phyloP scores from a whole-genome alignment of 1,140 invertebrate genomes.

The Ceratosolen solmsi region DNA sequence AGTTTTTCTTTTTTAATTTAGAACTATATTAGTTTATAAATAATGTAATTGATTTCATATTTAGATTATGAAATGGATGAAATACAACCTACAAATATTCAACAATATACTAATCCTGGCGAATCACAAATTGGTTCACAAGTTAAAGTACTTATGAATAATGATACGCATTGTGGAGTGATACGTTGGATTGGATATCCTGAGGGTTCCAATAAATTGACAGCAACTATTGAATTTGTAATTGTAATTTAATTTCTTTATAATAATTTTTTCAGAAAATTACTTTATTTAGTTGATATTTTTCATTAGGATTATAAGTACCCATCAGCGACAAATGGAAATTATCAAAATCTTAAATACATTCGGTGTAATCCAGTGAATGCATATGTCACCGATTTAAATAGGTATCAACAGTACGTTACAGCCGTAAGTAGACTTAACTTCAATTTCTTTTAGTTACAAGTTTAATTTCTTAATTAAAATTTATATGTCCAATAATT shows the following conservation, averaged over 20 bases:
- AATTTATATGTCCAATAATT: conserved; percentile 36
- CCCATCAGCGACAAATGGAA: conserved; percentile 81
- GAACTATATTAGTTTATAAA: neutral
- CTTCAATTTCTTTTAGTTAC: conserved; percentile 41
- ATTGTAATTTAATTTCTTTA: conserved; percentile 22
- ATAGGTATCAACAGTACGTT: conserved; percentile 84
- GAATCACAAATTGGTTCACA: too few species aligned
- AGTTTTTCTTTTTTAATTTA: too few species aligned
- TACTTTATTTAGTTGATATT: conserved; percentile 54
- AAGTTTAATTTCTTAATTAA: conserved; percentile 51
- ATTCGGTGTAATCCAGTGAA: conserved; percentile 82
- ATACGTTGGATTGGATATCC: conserved; percentile 89
- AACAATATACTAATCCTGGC: conserved; percentile 68
- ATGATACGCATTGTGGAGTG: too few species aligned
- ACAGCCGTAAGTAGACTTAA: conserved; percentile 76
- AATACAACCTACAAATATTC: conserved; percentile 65
- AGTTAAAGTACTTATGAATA: too few species aligned
- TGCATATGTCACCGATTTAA: conserved; percentile 85
- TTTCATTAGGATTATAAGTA: conserved; percentile 76
- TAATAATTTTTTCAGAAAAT: conserved; percentile 37
- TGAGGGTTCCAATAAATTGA: conserved; percentile 71
- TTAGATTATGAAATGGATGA: conserved; percentile 63
- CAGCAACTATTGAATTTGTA: conserved; percentile 82
- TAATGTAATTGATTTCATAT: conserved; percentile 26
- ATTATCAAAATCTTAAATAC: conserved; percentile 80